Evolutionary conservation across 2,113 vertebrate genomes (phyloP).

Genomic region (Notarius lentiginosus): DNA sequence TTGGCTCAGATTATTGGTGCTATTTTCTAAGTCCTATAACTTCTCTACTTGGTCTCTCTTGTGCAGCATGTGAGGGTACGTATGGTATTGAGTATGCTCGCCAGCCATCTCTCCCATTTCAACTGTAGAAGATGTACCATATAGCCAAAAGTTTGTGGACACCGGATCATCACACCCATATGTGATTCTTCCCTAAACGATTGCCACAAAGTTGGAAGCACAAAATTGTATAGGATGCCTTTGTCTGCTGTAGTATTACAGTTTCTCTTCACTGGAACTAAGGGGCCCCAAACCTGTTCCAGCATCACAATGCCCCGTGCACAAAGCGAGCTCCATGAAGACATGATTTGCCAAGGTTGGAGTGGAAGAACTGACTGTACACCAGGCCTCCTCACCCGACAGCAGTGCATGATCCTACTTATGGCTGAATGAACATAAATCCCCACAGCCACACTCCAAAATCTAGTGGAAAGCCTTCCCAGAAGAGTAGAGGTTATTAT

Average conservation of each 20-base stretch:
- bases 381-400: neutral
- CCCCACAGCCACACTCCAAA: neutral
- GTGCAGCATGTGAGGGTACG: conserved; percentile 78
- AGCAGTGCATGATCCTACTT: neutral
- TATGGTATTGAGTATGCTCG: conserved; percentile 57
- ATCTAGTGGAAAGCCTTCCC: neutral
- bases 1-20: neutral
- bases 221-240: neutral
- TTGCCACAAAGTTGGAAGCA: neutral
- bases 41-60: conserved; percentile 65
- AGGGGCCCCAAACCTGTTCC: too few species aligned
- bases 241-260: neutral
- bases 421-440: neutral
- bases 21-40: conserved; percentile 37
- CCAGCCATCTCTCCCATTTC: conserved; percentile 51
- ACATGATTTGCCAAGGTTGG: too few species aligned
- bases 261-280: neutral
- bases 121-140: neutral
- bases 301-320: too few species aligned
- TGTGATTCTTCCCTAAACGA: too few species aligned
- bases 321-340: too few species aligned
- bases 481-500: neutral
- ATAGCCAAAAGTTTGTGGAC: neutral
- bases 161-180: neutral
- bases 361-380: too few species aligned